phyloP scores from a whole-genome alignment of 1,140 invertebrate genomes.

The Amyelois transitella region DNA sequence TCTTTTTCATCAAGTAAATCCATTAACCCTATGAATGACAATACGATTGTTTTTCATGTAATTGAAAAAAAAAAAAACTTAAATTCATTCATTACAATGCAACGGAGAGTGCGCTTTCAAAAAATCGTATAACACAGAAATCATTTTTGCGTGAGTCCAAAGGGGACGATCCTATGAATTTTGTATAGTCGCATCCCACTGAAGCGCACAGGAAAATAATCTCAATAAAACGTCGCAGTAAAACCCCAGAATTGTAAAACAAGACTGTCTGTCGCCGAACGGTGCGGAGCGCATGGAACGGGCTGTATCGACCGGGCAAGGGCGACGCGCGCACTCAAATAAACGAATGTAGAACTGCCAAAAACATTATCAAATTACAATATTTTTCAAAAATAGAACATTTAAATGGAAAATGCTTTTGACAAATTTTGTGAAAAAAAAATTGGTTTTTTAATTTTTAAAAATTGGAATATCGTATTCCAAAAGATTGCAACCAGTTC shows the following conservation, averaged over 20 bases:
- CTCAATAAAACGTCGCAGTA: constrained; percentile 24
- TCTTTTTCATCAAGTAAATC: neutral
- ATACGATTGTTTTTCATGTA: too few relatives aligned
- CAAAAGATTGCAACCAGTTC: neutral
- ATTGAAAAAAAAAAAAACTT: neutral
- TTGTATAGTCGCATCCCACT: neutral
- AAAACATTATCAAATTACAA: constrained; percentile 14
- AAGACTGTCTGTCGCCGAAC: constrained; percentile 66
- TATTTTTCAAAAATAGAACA: constrained; percentile 7
- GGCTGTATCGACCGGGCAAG: constrained; percentile 54
- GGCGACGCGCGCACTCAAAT: constrained; percentile 63
- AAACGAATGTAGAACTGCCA: constrained; percentile 20
- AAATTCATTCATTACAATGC: neutral
- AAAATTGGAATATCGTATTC: neutral
- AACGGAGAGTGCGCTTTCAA: neutral
- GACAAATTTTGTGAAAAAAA: neutral
- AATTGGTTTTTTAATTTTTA: neutral
- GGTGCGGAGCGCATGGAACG: constrained; percentile 43
- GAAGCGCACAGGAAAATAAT: constrained; percentile 27
- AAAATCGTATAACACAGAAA: neutral
- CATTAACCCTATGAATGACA: too few relatives aligned
- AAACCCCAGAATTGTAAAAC: constrained; percentile 46
- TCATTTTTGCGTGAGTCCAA: neutral
- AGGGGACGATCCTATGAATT: neutral
- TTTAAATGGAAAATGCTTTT: neutral